Conservation (phyloP, 1,140 invertebrate species). For the Plectrocnemia conspersa region DNA sequence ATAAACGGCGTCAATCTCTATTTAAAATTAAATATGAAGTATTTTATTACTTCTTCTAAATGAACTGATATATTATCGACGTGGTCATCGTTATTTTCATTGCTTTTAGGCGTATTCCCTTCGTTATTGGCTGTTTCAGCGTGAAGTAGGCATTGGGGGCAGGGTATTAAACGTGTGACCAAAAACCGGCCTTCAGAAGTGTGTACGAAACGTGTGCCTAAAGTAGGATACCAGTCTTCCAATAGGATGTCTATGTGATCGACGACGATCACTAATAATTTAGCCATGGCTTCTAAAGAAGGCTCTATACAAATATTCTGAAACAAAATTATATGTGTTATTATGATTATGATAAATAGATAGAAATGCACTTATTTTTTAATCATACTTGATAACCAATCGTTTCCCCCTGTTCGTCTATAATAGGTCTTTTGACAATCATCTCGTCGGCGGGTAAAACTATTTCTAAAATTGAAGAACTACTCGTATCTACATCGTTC, state of each 20-base stretch:
- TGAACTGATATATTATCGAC: constrained; percentile 24
- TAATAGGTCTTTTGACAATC: constrained; percentile 62
- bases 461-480: constrained; percentile 83
- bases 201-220: constrained; percentile 94
- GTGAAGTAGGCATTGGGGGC: constrained; percentile 72
- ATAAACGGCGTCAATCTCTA: neutral
- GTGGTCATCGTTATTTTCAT: constrained; percentile 15
- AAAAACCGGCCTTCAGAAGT: constrained; percentile 94
- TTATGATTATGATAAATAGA: constrained; percentile 35
- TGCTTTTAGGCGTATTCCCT: constrained; percentile 15
- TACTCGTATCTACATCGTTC: constrained; percentile 77
- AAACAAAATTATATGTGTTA: constrained; percentile 10
- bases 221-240: constrained; percentile 97
- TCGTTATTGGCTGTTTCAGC: constrained; percentile 29
- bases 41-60: constrained; percentile 26
- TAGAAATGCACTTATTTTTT: too few species aligned
- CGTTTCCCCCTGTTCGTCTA: constrained; percentile 47
- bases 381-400: constrained; percentile 59
- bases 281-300: constrained; percentile 72
- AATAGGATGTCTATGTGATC: constrained; percentile 95
- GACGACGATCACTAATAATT: constrained; percentile 84
- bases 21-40: neutral
- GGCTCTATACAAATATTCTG: constrained; percentile 64
- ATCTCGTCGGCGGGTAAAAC: constrained; percentile 75
- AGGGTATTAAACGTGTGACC: constrained; percentile 91